phyloP scores from a whole-genome alignment of 1,140 invertebrate genomes.

The Diachasma alloeum region DNA sequence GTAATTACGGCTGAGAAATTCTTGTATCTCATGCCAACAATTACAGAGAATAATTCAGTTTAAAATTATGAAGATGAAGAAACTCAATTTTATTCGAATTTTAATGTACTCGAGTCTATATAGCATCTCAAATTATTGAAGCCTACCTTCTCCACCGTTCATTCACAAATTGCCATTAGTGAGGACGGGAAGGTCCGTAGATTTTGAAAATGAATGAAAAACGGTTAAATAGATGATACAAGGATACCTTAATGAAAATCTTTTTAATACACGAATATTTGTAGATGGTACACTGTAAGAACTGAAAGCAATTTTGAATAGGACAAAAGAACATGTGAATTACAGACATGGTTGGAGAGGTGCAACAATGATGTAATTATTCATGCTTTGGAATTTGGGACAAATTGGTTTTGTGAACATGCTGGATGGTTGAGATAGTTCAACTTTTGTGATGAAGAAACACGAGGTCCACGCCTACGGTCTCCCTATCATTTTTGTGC shows the following conservation, averaged over 20 bases:
- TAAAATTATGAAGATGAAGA: neutral
- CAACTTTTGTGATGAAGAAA: neutral
- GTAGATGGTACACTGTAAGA: constrained; percentile 10
- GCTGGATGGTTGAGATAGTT: neutral
- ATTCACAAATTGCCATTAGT: constrained; percentile 2
- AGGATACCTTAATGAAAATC: neutral
- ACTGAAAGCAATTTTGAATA: neutral
- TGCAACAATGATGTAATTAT: neutral
- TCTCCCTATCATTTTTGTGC: constrained; percentile 5
- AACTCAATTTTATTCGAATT: constrained; percentile 3
- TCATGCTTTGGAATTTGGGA: neutral
- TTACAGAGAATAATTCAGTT: neutral
- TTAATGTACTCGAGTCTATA: neutral
- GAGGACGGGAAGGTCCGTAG: constrained; percentile 5
- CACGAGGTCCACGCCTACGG: neutral
- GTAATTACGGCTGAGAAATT: constrained; percentile 14
- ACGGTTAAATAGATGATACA: neutral
- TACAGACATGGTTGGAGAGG: neutral
- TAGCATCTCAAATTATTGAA: neutral
- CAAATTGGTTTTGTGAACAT: neutral
- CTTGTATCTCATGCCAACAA: neutral
- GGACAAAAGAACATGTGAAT: neutral
- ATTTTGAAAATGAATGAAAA: neutral
- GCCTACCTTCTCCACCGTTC: neutral
- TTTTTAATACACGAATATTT: constrained; percentile 14